Evolutionary conservation across 1,140 invertebrate species (phyloP), one percentile per base, ranked within the genome.

Genomic region (Branchinecta lindahli): DNA sequence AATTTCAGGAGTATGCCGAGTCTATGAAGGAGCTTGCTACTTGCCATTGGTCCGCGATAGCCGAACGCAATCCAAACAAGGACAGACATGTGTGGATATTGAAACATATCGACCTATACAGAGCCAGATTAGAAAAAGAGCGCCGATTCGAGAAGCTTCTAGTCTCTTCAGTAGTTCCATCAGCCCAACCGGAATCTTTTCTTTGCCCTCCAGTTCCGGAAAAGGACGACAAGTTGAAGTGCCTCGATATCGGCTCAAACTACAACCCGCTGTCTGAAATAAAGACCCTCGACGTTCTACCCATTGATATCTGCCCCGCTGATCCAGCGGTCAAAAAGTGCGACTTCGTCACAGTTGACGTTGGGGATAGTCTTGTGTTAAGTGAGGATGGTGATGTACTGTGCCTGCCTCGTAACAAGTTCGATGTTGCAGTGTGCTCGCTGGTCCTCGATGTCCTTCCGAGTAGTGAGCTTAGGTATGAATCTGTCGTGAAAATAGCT

Each of bases 1-100:
- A 33, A 61, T 61, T 61, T 6, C 52, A 61, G 52, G 52, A 61
- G 18, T 61, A 61, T 61, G 52, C 52, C 52, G 52, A 61, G 52
- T 61, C 52, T 15, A 61, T 61, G 52, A 61, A 61, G 18, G 52
- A 61, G 18, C 52, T 61, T 61, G 52, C 52, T 20, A 61, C 18
- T 15, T 15, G 12, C 52, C 52, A 61, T 20, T 61, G 52, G 52
- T 20, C 52, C 12, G 18, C 12, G 52, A 20, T 12, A 20, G 52
- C 18, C 18, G 52, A 61, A 61, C 33, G 33, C 2, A 33, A 33
- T 33, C 52, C 52, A 61, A 20, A 12, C 12, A 61, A 20, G 12
- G 52, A 61, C 18, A 12, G 52, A 15, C 52, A 61, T 20, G 52
- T 61, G 2, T 61, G 52, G 52, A 61, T 61, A 15, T 4, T 61